These are phyloP conservation scores for Bergia sp. DNA, from an alignment of 92 coral and sea anemone species.

Conservation along the genomic window DNA sequence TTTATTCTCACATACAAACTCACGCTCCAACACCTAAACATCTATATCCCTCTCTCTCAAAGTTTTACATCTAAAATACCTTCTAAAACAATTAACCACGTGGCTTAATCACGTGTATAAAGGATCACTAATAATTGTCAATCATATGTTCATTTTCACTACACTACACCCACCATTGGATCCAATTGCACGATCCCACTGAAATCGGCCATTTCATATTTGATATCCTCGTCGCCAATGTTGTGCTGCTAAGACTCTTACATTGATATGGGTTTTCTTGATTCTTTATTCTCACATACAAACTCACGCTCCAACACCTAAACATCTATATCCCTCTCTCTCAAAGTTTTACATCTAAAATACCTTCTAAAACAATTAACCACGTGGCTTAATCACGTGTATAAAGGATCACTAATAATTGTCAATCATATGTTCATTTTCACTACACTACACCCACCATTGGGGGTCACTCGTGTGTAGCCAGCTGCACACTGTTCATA, in stretches of 20 bases:
- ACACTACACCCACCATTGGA: background rate
- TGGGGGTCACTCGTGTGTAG: slow-evolving; percentile 67
- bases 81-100: slow-evolving; percentile 3
- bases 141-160: background rate
- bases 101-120: slow-evolving; percentile 14
- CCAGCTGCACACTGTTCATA: background rate
- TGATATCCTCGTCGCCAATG: slow-evolving; percentile 31
- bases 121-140: slow-evolving; percentile 10
- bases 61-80: background rate
- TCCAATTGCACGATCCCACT: slow-evolving; percentile 14
- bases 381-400: slow-evolving; percentile 21
- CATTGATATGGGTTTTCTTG: slow-evolving; percentile 7
- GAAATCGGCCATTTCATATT: slow-evolving; percentile 5
- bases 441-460: background rate
- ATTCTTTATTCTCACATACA: background rate
- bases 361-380: background rate
- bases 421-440: slow-evolving; percentile 4
- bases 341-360: background rate
- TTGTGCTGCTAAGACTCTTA: background rate
- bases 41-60: background rate
- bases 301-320: background rate
- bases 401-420: slow-evolving; percentile 2
- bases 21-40: background rate
- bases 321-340: background rate
- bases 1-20: background rate